Percentiles rank a stretch among this genome's conserved stretches.
Evolutionary conservation across 2,888 invertebrate genomes (phyloP).

Genomic region (Temnothorax rugatulus): DNA sequence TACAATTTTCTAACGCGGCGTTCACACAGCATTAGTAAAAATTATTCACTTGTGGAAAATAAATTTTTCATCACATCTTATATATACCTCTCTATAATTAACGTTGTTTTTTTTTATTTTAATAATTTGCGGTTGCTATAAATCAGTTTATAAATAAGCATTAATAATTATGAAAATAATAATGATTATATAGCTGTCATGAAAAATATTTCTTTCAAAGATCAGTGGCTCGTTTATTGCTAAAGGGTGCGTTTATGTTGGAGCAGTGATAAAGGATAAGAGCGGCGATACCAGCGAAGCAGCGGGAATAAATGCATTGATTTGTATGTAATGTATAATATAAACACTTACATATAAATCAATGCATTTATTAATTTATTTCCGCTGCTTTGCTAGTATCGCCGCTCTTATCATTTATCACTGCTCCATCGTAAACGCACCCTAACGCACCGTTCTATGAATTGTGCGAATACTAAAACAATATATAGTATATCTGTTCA

Average conservation of each 20-base stretch:
- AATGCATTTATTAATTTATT: no score
- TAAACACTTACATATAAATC: no score
- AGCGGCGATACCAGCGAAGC: no score
- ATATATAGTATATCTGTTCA: not conserved
- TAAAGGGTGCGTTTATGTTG: no score
- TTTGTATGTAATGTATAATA: no score
- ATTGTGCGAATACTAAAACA: not conserved
- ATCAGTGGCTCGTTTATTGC: not conserved
- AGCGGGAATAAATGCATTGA: no score
- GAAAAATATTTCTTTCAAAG: not conserved
- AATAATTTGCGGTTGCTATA: not conserved
- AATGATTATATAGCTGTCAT: not conserved
- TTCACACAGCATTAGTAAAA: not conserved
- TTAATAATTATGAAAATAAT: not conserved
- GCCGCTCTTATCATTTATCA: no score
- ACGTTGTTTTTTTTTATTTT: not conserved
- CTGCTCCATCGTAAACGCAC: no score
- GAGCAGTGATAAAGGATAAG: no score
- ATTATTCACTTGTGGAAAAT: not conserved
- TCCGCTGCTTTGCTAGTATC: no score
- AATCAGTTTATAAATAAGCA: not conserved
- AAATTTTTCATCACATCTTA: not conserved
- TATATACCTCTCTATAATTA: not conserved
- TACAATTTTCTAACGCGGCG: conserved; percentile 32
- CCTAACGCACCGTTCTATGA: not conserved